These are phyloP conservation scores for Metopolophium dirhodum DNA, from an alignment of 1,140 invertebrate species.

Conservation along the genomic window DNA sequence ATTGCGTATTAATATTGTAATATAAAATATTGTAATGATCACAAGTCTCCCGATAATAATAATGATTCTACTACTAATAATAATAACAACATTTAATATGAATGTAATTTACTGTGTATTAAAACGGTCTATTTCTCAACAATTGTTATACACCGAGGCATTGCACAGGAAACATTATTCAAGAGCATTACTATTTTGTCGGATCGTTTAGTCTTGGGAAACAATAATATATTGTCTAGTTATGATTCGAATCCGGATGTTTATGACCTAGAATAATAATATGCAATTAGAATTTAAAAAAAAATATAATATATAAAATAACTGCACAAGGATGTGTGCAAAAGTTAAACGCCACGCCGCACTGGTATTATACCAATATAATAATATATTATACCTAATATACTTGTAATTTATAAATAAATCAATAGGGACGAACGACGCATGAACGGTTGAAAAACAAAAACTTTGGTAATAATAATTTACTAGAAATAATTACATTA, in stretches of 20 bases:
- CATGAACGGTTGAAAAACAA: background rate
- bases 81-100: constrained; percentile 13
- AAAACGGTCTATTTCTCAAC: background rate
- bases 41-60: background rate
- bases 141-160: background rate
- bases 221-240: background rate
- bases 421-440: background rate
- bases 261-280: constrained; percentile 23
- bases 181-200: constrained; percentile 7
- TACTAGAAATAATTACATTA: background rate
- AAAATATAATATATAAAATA: background rate
- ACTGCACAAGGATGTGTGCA: background rate
- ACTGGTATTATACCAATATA: too few relatives aligned
- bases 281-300: background rate
- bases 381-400: too few relatives aligned
- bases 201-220: constrained; percentile 6
- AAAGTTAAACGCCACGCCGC: background rate
- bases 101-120: constrained; percentile 25
- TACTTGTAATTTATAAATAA: background rate
- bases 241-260: constrained; percentile 26
- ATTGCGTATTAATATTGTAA: background rate
- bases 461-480: background rate
- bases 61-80: background rate
- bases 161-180: constrained; percentile 28
- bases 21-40: background rate